These are phyloP conservation scores for Lethrus apterus DNA, from an alignment of 1,140 invertebrate genomes.

Conservation along the genomic window DNA sequence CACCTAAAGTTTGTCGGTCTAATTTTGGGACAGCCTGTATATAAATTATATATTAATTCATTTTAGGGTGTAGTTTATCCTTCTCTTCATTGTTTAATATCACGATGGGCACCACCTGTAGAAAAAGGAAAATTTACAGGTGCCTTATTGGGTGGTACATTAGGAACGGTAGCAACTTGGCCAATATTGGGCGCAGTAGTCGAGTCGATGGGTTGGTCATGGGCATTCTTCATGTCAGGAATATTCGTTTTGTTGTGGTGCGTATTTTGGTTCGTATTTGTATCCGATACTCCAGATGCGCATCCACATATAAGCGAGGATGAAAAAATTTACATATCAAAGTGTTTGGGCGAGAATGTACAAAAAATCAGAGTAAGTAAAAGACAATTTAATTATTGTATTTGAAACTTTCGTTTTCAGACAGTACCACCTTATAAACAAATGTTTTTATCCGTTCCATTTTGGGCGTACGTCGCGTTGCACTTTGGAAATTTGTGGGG, in stretches of 20 bases:
- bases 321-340: slow-evolving; percentile 70
- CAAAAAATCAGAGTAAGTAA: slow-evolving; percentile 44
- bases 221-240: slow-evolving; percentile 65
- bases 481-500: slow-evolving; percentile 74
- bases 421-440: slow-evolving; percentile 51
- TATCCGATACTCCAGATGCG: slow-evolving; percentile 61
- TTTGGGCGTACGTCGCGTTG: slow-evolving; percentile 56
- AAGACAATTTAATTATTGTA: background rate
- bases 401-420: slow-evolving; percentile 20
- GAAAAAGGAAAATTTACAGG: slow-evolving; percentile 72
- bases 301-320: slow-evolving; percentile 68
- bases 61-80: slow-evolving; percentile 64
- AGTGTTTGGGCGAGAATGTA: slow-evolving; percentile 48
- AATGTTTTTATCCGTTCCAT: slow-evolving; percentile 57
- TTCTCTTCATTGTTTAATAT: slow-evolving; percentile 60
- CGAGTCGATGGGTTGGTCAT: slow-evolving; percentile 59
- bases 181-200: slow-evolving; percentile 59
- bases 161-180: slow-evolving; percentile 71
- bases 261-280: slow-evolving; percentile 54
- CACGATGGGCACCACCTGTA: slow-evolving; percentile 65
- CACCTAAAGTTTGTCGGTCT: too few species aligned
- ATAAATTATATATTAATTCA: background rate
- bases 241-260: slow-evolving; percentile 55
- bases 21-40: too few species aligned
- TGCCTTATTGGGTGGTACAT: slow-evolving; percentile 64